phyloP scores from a whole-genome alignment of 2,113 vertebrate genomes.

The Craseonycteris thonglongyai region DNA sequence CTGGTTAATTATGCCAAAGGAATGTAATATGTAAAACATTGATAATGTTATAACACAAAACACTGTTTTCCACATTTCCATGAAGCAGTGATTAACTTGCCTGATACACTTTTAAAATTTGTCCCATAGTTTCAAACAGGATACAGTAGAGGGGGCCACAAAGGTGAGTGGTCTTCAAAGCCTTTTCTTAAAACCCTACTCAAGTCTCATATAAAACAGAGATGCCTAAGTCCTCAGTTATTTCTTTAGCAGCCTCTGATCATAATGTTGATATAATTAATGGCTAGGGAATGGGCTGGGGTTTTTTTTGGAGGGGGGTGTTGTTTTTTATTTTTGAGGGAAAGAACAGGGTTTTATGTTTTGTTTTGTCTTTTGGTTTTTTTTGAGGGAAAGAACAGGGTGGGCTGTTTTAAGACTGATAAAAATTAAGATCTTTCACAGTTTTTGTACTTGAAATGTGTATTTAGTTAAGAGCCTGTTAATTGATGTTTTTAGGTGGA shows the following conservation, averaged over 20 bases:
- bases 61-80: neutral
- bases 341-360: too few relatives aligned
- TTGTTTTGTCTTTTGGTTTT: too few relatives aligned
- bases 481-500: constrained; percentile 74
- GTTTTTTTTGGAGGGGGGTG: too few relatives aligned
- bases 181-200: neutral
- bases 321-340: too few relatives aligned
- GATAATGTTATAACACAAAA: too few relatives aligned
- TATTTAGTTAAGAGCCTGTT: neutral
- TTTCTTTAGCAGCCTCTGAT: neutral
- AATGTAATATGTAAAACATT: neutral
- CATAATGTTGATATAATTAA: neutral
- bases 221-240: neutral
- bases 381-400: too few relatives aligned
- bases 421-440: neutral
- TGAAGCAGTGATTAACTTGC: constrained; percentile 6
- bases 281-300: neutral
- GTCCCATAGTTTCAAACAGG: neutral
- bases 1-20: neutral
- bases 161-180: neutral
- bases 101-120: neutral
- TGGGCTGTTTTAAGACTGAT: neutral
- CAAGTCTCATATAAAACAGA: neutral
- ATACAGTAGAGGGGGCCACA: neutral
- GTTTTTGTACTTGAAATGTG: neutral